Percentiles rank a stretch among this genome's conserved stretches.
These are phyloP conservation scores for Aurelia aurita complex sp. Pacific DNA, from an alignment of 30 jellyfish, hydroid and myxozoan species.

Conservation along the genomic window DNA sequence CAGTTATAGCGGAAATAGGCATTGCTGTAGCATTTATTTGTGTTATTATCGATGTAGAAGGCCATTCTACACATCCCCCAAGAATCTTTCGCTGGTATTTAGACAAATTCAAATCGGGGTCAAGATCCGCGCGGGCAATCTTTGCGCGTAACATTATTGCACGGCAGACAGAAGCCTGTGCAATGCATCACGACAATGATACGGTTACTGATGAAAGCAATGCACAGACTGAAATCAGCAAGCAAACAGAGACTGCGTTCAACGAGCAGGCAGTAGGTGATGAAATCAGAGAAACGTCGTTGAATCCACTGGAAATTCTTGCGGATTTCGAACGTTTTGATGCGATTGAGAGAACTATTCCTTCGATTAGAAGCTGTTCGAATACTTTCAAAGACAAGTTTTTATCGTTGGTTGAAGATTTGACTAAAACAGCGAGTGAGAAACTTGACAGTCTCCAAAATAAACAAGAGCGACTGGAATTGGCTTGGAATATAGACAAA, in stretches of 20 bases:
- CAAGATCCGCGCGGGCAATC: too few relatives aligned
- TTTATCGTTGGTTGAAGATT: conserved; percentile 1
- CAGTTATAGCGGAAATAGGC: conserved; percentile 28
- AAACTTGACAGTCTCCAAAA: not conserved
- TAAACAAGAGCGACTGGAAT: not conserved
- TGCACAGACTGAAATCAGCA: too few relatives aligned
- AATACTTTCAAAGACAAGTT: conserved; percentile 5
- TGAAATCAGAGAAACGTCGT: too few relatives aligned
- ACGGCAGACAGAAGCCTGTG: too few relatives aligned
- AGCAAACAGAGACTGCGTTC: too few relatives aligned
- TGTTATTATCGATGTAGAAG: conserved; percentile 12
- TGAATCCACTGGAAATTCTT: too few relatives aligned
- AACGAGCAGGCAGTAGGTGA: too few relatives aligned
- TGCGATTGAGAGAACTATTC: not conserved
- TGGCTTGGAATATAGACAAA: conserved; percentile 17
- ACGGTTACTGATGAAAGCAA: too few relatives aligned
- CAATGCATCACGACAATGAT: too few relatives aligned
- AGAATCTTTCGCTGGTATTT: conserved; percentile 5
- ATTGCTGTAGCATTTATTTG: conserved; percentile 21
- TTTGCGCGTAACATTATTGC: too few relatives aligned
- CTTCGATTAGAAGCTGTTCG: not conserved
- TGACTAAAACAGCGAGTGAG: not conserved
- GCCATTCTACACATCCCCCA: conserved; percentile 20
- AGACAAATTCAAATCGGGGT: not conserved
- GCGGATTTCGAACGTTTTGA: not conserved